Base-by-base conservation (phyloP, 2,797 vertebrate genomes). In the Alcedo quadribrachys region DNA sequence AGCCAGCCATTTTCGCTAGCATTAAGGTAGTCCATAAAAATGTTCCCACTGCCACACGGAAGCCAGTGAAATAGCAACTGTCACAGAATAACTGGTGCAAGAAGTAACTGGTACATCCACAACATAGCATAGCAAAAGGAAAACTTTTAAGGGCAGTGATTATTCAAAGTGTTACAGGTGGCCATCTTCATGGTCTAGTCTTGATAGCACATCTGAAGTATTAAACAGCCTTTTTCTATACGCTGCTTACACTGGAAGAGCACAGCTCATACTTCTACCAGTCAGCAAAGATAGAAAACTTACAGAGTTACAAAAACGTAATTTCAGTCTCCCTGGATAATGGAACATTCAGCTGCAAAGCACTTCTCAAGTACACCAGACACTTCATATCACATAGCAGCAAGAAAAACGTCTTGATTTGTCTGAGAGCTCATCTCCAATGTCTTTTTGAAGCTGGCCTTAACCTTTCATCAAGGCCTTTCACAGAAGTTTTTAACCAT, bases 271-370 rank as follows among this genome's bases (percentile, higher is more conserved):
- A 69, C 60, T 90, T 85, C 53, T 76, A 85, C 53, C 66, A 92
- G 68, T 94, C 90, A 94, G 85, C 79, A 80, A 85, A 80, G 86
- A 82, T 5, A 89, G 16, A 85, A 89, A 94, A 87, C 61, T 92
- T 87, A 69, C 19, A 71, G 46, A 75, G 57, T 85, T 65, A 83
- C 48, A 89, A 85, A 91, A 94, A 87, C 45, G 68, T 70, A 65
- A 66, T 94, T 93, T 92, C 71, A 71, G 40, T 77, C 61, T 85
- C 69, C 68, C 62, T 92, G 82, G 71, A 54, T 91, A 93, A 87
- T 70, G 68, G 68, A 94, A 85, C 83, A 92, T 65, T 83, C 88
- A 88, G 63, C 90, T 90, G 91, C 88, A 88, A 92, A 90, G 66
- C 73, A 48, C 90, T 85, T 95, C n/a, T 76, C 77, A 81, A 94